Evolutionary conservation across 2,797 vertebrate genomes (phyloP), one percentile per base, ranked within the genome.

Genomic region (Graptemys geographica): DNA sequence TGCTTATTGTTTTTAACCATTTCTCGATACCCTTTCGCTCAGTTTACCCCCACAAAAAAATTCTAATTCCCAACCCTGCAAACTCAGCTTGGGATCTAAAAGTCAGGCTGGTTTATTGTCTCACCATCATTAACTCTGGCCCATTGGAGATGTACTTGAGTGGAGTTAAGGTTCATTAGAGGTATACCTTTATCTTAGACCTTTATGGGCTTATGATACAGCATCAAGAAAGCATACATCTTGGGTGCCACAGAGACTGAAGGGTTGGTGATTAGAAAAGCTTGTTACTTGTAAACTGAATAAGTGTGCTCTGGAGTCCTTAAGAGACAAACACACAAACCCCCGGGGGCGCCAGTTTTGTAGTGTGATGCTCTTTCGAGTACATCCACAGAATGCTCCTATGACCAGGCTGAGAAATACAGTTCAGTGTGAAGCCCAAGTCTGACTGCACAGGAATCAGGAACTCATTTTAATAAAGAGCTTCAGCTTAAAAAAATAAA

Each of bases 331-430:
- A 51, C 57, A 16, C 10, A 52, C 51, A 80, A 62, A 79, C 69
- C 84, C 49, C 47, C 37, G 0, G 0, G 11, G 79, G 52, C 55
- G 83, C 28, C 0, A 76, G 0, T 10, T 83, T 5, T 84, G 11
- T 44, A 6, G 37, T 27, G 49, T 76, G 92, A 47, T 88, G 88
- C 53, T 91, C 88, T 87, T 55, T 62, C 16, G 59, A 81, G 65
- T 3, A 1, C 31, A 18, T 83, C 86, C 13, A 3, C 79, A 53
- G 69, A 28, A 3, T 52, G 10, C 11, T 95, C 44, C 84, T 74
- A 27, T 41, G 62, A 93, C 2, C 12, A 11, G 2, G 13, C 53
- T 33, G 6, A 69, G 83, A 57, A 51, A 13, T 9, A 65, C 53
- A 62, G 53, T 6, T 12, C 37, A 27, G 85, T 0, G 0, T 31